Evolutionary conservation across 1,140 invertebrate species (phyloP).

Genomic region (Carcinoscorpius rotundicauda): DNA sequence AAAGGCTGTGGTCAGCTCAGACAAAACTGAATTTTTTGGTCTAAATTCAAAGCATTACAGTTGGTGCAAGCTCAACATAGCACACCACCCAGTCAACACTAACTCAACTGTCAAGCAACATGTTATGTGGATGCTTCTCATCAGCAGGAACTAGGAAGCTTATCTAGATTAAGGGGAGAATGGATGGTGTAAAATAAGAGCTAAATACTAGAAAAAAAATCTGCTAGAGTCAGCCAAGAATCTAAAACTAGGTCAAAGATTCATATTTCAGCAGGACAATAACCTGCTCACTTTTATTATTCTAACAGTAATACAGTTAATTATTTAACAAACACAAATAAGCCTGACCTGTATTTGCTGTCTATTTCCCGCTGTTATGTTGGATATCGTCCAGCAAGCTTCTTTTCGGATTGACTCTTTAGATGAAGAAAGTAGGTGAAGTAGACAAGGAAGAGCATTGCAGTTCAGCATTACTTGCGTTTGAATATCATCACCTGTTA

Average conservation of each 20-base stretch:
- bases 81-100: too few species aligned
- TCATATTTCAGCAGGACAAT: neutral
- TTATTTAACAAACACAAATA: slow-evolving; percentile 8
- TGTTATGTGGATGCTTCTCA: too few species aligned
- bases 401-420: slow-evolving; percentile 89
- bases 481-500: slow-evolving; percentile 94
- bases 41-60: too few species aligned
- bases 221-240: neutral
- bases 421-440: slow-evolving; percentile 59
- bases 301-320: neutral
- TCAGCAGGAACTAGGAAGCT: too few species aligned
- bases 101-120: too few species aligned
- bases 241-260: slow-evolving; percentile 1
- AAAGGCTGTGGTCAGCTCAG: too few species aligned
- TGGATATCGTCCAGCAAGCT: slow-evolving; percentile 96
- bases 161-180: too few species aligned
- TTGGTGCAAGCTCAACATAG: too few species aligned
- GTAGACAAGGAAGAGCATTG: slow-evolving; percentile 70
- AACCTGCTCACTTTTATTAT: too few species aligned
- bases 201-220: neutral
- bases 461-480: slow-evolving; percentile 91
- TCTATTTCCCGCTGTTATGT: slow-evolving; percentile 92
- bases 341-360: slow-evolving; percentile 66
- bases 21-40: too few species aligned
- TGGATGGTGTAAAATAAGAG: neutral